Evolutionary conservation across 1,140 invertebrate species (phyloP).

Genomic region (Drosophila sturtevanti): DNA sequence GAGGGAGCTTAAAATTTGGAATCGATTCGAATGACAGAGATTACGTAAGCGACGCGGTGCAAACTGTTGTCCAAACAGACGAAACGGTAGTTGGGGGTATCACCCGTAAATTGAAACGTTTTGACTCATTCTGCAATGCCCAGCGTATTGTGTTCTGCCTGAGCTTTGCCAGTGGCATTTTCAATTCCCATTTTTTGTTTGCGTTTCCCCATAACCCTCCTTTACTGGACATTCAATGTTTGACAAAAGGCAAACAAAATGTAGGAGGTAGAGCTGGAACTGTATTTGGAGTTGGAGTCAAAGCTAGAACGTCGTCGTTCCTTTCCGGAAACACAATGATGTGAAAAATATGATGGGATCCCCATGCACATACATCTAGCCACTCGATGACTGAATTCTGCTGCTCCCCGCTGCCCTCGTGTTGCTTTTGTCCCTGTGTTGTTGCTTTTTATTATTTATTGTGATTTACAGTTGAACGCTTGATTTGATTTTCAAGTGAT

Average conservation of each 20-base stretch:
- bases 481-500: conserved; percentile 82
- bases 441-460: conserved; percentile 80
- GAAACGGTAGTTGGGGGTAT: neutral
- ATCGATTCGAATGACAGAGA: conserved; percentile 44
- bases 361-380: conserved; percentile 38
- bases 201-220: neutral
- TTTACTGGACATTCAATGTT: conserved; percentile 61
- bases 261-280: conserved; percentile 8
- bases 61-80: conserved; percentile 45
- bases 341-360: conserved; percentile 77
- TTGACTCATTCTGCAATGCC: conserved; percentile 3
- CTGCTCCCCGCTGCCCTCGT: neutral
- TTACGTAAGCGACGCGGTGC: conserved; percentile 76
- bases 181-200: conserved; percentile 13
- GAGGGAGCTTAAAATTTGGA: neutral
- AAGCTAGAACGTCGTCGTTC: conserved; percentile 18
- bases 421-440: conserved; percentile 7
- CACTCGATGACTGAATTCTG: conserved; percentile 30
- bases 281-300: conserved; percentile 11
- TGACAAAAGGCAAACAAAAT: conserved; percentile 52
- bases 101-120: neutral
- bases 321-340: conserved; percentile 71
- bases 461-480: conserved; percentile 82
- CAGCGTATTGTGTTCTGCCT: conserved; percentile 25
- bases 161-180: conserved; percentile 28